Evolutionary conservation across 2,888 invertebrate genomes (phyloP), one percentile per base, ranked within the genome.

Genomic region (Tanytarsus gracilentus): DNA sequence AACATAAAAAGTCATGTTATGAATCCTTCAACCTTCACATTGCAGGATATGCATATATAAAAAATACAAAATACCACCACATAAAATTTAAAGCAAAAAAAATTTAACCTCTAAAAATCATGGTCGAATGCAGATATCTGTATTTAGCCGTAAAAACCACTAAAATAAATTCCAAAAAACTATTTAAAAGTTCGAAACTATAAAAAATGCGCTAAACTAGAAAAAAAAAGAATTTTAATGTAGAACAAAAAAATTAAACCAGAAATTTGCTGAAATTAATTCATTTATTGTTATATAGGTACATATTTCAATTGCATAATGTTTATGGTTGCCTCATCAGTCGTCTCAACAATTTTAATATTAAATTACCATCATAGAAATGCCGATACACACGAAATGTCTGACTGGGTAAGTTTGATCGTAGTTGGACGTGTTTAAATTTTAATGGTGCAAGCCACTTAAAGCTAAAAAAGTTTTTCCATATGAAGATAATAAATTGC

Each of bases 231-330:
- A 33, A 4, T 33, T 33, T 33, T 33, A 33, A 44, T 23, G 23
- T 44, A 23, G 6, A 3, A 40, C 18, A 21, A 44, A 44, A 44
- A 44, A 23, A 44, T 23, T 44, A 44, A 2, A 44, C 21, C 18
- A 44, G 23, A 44, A 18, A 44, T 18, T 44, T 44, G 44, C 44
- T 44, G 44, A 29, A 60, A 60, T 50, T 60, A 60, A 60, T 50
- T 21, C 18, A 33, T 60, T 60, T 60, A 50, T 50, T 50, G 49
- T 60, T 60, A 60, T 72, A 52, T 75, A 83, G 87, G 86, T 72
- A 91, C 92, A 64, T 93, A 93, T 78, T 93, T 94, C 80, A 92
- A 92, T 78, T 92, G 92, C 78, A 93, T 93, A 77, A 94, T 94
- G 93, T 89, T 93, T 76, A 92, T 93, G 92, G 92, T 92, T 75